These are phyloP conservation scores for Arvicanthis niloticus DNA, from an alignment of 2,113 vertebrate genomes.

Conservation along the genomic window DNA sequence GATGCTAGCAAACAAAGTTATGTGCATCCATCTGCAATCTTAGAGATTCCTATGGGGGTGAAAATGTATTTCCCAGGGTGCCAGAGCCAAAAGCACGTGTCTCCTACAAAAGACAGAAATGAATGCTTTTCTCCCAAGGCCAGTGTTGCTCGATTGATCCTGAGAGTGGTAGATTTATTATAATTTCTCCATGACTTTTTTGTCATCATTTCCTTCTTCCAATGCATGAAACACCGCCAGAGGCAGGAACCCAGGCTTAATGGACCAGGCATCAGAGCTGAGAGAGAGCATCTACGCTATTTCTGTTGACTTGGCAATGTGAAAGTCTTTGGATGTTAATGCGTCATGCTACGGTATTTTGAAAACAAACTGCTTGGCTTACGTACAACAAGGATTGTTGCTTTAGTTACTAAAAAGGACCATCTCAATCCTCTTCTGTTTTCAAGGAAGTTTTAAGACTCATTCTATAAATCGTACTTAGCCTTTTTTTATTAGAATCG, in stretches of 20 bases:
- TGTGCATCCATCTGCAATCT: not conserved
- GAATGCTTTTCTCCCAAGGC: not conserved
- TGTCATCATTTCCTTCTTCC: not conserved
- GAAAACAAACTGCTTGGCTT: slow-evolving; percentile 57
- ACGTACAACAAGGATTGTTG: slow-evolving; percentile 35
- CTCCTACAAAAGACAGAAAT: not conserved
- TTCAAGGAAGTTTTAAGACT: slow-evolving; percentile 70
- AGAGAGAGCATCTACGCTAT: not conserved
- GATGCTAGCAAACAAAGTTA: not conserved
- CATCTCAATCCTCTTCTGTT: slow-evolving; percentile 72
- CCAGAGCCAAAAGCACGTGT: not conserved
- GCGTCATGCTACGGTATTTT: slow-evolving; percentile 10
- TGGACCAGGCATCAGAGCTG: not conserved
- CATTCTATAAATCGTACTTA: slow-evolving; percentile 78
- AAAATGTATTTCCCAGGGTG: not conserved
- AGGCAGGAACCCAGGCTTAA: slow-evolving; percentile 33
- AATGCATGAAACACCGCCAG: not conserved
- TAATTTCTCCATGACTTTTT: not conserved
- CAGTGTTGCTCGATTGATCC: not conserved
- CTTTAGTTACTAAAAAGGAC: slow-evolving; percentile 67
- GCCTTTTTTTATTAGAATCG: slow-evolving; percentile 81
- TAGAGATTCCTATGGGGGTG: not conserved
- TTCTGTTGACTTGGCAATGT: not conserved
- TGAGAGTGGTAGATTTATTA: slow-evolving; percentile 18
- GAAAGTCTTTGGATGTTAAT: not conserved